phyloP scores from a whole-genome alignment of 2,113 vertebrate species.

The Menidia beryllina region DNA sequence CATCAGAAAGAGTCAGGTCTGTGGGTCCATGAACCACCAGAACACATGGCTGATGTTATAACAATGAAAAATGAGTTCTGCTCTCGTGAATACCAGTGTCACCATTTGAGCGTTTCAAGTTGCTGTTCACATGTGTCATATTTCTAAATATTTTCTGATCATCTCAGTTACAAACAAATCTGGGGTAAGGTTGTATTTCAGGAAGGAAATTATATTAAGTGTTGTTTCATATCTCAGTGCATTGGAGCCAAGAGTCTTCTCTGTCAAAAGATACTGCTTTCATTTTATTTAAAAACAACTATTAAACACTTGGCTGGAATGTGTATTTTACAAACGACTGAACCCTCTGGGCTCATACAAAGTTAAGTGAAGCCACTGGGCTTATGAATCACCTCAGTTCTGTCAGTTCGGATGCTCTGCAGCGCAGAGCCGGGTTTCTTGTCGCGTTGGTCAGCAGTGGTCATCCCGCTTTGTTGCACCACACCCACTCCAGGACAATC shows the following conservation, averaged over 20 bases:
- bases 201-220: not conserved
- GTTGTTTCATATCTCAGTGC: not conserved
- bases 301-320: not conserved
- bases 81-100: not conserved
- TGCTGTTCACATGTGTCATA: not conserved
- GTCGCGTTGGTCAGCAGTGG: constrained; percentile 16
- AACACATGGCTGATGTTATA: no score
- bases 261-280: not conserved
- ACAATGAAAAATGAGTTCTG: no score
- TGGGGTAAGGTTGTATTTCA: not conserved
- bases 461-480: constrained; percentile 34
- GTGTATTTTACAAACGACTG: not conserved
- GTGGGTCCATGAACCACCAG: no score
- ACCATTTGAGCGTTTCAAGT: not conserved
- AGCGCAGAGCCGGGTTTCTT: constrained; percentile 5
- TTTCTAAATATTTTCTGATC: not conserved
- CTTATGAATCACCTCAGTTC: not conserved
- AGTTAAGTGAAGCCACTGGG: not conserved
- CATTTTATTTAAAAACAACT: not conserved
- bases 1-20: no score
- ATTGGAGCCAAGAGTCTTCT: not conserved
- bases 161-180: not conserved
- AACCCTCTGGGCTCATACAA: not conserved
- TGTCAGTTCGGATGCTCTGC: not conserved
- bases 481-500: constrained; percentile 62